Conservation (phyloP, 2,888 invertebrate genomes). For the Amaurobius ferox region DNA sequence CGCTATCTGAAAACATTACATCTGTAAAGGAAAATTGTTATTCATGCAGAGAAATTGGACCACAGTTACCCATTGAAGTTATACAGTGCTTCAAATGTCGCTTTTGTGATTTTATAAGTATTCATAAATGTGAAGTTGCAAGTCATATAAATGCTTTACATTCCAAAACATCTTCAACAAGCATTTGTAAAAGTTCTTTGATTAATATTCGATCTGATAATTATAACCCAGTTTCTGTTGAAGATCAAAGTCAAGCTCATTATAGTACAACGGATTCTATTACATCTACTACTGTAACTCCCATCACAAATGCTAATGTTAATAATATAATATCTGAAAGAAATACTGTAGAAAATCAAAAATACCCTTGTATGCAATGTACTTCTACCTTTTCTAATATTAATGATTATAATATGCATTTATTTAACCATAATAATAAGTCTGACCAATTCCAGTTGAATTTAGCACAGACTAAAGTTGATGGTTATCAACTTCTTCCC, state of each 20-base stretch:
- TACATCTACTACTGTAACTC: background rate
- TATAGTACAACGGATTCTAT: background rate
- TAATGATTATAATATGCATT: conserved; percentile 77
- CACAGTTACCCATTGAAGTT: conserved; percentile 72
- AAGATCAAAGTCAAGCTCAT: conserved; percentile 18
- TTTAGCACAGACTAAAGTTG: background rate
- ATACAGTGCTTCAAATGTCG: conserved; percentile 80
- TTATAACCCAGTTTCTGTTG: conserved; percentile 2
- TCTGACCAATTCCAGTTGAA: conserved; percentile 23
- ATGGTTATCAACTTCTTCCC: conserved; percentile 22
- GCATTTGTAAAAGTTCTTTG: conserved; percentile 2
- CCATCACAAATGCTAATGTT: background rate
- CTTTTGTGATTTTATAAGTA: conserved; percentile 81
- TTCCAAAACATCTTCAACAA: conserved; percentile 74
- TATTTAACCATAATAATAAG: conserved; percentile 75
- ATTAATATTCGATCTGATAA: conserved; percentile 18
- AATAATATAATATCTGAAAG: background rate
- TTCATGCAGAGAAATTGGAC: conserved; percentile 40
- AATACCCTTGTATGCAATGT: conserved; percentile 77
- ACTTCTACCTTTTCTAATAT: conserved; percentile 76
- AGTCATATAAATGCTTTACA: conserved; percentile 80
- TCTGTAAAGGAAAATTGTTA: conserved; percentile 32
- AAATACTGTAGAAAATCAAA: background rate
- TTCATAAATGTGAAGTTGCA: conserved; percentile 80
- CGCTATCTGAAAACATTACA: background rate